Evolutionary conservation across 1,140 invertebrate species (phyloP).

Genomic region (Aphidius gifuensis): DNA sequence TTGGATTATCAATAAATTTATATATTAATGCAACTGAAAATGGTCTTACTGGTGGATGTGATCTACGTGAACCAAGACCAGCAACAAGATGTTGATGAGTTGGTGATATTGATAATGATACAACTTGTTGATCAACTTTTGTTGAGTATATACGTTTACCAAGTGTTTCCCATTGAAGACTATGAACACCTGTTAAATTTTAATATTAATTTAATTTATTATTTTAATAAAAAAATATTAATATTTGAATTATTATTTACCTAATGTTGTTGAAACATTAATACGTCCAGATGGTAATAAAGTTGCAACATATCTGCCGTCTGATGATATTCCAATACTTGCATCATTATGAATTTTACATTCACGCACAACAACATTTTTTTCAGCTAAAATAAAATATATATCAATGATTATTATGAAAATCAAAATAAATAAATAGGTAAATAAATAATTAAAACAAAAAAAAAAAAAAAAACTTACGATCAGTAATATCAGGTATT

Average conservation of each 20-base stretch:
- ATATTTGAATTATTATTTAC: conserved; percentile 48
- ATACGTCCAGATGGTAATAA: conserved; percentile 65
- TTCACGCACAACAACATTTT: conserved; percentile 75
- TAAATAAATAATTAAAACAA: conserved; percentile 11
- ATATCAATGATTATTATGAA: conserved; percentile 5
- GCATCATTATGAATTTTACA: conserved; percentile 87
- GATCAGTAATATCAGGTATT: conserved; percentile 72
- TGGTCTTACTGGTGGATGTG: conserved; percentile 50
- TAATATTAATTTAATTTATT: not conserved
- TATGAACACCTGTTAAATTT: conserved; percentile 67
- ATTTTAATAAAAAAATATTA: not conserved
- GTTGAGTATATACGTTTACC: conserved; percentile 76
- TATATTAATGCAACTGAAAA: conserved; percentile 68
- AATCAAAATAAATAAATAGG: conserved; percentile 11
- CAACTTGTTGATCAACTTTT: conserved; percentile 72
- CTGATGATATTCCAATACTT: conserved; percentile 78
- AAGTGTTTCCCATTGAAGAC: conserved; percentile 68
- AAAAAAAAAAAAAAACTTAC: conserved; percentile 53
- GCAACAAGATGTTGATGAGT: conserved; percentile 74
- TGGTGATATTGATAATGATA: conserved; percentile 80
- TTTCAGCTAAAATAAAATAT: conserved; percentile 58
- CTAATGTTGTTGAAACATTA: conserved; percentile 64
- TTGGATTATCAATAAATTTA: conserved; percentile 48
- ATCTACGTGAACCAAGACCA: conserved; percentile 68
- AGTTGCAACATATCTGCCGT: conserved; percentile 75